Evolutionary conservation across 2,113 vertebrate species (phyloP), one percentile per base, ranked within the genome.

Genomic region (Sylvia atricapilla): DNA sequence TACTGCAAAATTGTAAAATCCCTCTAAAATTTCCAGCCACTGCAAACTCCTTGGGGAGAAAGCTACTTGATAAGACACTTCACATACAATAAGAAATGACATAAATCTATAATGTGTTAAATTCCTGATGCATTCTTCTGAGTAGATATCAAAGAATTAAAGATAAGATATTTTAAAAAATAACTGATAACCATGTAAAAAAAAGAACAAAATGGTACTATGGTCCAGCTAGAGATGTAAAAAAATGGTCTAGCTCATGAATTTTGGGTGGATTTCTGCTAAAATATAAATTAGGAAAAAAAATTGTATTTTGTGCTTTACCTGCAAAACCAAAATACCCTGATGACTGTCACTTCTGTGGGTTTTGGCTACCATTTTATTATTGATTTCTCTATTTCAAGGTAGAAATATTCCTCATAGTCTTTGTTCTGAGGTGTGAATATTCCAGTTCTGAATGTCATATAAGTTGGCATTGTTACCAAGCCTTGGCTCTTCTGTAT

Each of bases 141-240:
- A 82, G 49, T 13, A 52, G 3, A 69, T 50, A 82, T 78, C 39
- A 74, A 78, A 44, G 15, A 69, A 53, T 39, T 68, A 73, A 58
- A 49, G 3, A 64, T 17, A 63, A 21, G 15, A 30, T 27, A 55
- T 10, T 50, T 10, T 50, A 10, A 77, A 77, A 59, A 76, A 70
- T 15, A 21, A 3, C 25, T 28, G 1, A 23, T 69, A 66, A 46
- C 1, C 3, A 24, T 3, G 2, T 35, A 3, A 46, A 60, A 46
- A 60, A 87, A 56, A 62, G 8, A 56, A 56, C 24, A 22, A 67
- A 55, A 70, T 0, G 3, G 41, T 62, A 35, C 7, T 50, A 6
- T 56, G 27, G 52, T 70, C 8, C 30, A 52, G 10, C 6, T 37
- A 31, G 13, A 59, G 14, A 13, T 64, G 25, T 53, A 22, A 41